Base-by-base conservation (phyloP, 2,113 vertebrate genomes). In the Drymodes brunneopygia region DNA sequence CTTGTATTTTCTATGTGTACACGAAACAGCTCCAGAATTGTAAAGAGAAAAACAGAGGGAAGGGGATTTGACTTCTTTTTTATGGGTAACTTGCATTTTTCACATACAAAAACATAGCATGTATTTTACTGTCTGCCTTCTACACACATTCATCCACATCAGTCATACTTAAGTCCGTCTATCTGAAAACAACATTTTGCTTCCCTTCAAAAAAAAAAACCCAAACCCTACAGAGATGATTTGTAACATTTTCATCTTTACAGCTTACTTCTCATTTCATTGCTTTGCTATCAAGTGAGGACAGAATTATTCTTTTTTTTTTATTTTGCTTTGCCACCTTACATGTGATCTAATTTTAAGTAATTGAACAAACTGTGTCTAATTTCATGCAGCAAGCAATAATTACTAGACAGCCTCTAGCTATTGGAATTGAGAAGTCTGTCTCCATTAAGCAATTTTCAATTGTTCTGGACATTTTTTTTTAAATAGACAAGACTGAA, bases 301-400 rank as follows among this genome's bases (percentile, higher is more conserved):
- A 94, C 79, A 97, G 97, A 97, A 94, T 97, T 69, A 83, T 94
- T 92, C 83, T 74, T 77, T 92, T 91, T 91, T 94, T 94, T 81
- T 93, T 81, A 93, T 97, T 97, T 88, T 64, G 31, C 85, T 95
- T 96, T 98, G 97, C 98, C 98, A 98, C 98, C 98, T 98, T 98
- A 97, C 97, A 98, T 98, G 97, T 98, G 98, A 98, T 98, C 97
- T 98, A 97, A 98, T 97, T 98, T 98, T 98, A 98, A 97, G 97
- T 98, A 98, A 98, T 98, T 98, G 97, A 98, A 98, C 97, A 98
- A 98, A 98, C 98, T 98, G 98, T 98, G 97, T 97, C 97, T 98
- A 98, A 98, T 98, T 98, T 98, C 97, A 98, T 98, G 97, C 97
- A 98, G 97, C 96, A 98, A 97, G 96, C 97, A 98, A 98, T 98